phyloP scores from a whole-genome alignment of 1,140 invertebrate genomes.

The Holcopasites calliopsidis region DNA sequence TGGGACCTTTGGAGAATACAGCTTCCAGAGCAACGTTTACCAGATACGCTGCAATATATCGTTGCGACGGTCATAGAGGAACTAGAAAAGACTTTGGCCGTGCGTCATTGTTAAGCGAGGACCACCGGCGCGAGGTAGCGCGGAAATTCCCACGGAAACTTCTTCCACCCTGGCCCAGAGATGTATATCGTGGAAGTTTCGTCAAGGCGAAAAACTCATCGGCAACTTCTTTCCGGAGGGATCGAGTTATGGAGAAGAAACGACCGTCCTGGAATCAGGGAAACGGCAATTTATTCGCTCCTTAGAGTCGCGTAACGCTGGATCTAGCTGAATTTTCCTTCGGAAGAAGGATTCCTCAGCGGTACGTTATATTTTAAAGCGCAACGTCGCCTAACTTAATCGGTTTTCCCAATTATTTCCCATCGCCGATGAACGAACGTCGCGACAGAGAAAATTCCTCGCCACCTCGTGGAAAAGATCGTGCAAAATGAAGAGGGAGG shows the following conservation, averaged over 20 bases:
- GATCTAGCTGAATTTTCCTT: constrained; percentile 11
- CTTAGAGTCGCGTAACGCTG: constrained; percentile 1
- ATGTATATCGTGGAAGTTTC: constrained; percentile 59
- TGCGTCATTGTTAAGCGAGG: constrained; percentile 56
- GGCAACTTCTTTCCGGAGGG: constrained; percentile 22
- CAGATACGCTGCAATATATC: neutral
- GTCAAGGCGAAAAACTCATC: constrained; percentile 46
- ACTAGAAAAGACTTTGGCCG: constrained; percentile 31
- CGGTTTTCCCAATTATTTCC: constrained; percentile 25
- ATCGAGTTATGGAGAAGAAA: constrained; percentile 34
- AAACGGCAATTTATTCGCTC: constrained; percentile 16
- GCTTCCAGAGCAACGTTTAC: neutral
- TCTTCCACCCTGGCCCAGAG: neutral
- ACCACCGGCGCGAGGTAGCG: constrained; percentile 39
- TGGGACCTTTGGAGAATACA: neutral
- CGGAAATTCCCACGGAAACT: constrained; percentile 32
- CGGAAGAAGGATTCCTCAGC: neutral
- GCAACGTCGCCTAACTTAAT: too few species aligned
- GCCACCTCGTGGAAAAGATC: neutral
- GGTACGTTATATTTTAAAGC: too few species aligned
- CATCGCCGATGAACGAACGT: neutral
- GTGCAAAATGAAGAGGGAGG: neutral
- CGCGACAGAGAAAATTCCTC: constrained; percentile 3
- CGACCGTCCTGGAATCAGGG: neutral
- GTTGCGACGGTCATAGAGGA: neutral